These are phyloP conservation scores for Drosophila punjabiensis DNA, from an alignment of 1,140 invertebrate species.

Conservation along the genomic window DNA sequence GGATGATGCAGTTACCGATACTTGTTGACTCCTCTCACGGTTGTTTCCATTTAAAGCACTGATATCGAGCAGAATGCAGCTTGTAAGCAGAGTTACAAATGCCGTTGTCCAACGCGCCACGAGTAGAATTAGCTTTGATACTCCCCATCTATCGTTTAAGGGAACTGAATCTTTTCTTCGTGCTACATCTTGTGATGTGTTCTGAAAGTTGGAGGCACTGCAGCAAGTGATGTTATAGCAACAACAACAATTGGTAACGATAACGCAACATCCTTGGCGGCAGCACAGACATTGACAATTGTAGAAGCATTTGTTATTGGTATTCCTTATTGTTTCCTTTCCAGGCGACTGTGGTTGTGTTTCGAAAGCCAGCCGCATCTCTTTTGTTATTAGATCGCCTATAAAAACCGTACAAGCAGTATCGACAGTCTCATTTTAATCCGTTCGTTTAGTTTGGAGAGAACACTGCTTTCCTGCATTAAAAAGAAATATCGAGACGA, in stretches of 20 bases:
- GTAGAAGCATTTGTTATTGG: slow-evolving; percentile 53
- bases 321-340: slow-evolving; percentile 5
- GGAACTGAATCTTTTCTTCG: slow-evolving; percentile 13
- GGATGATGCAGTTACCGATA: slow-evolving; percentile 12
- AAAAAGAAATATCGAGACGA: background rate
- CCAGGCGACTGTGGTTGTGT: background rate
- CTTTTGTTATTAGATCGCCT: slow-evolving; percentile 2
- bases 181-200: background rate
- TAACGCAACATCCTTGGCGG: slow-evolving; percentile 67
- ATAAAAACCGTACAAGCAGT: background rate
- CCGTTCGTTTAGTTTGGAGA: background rate
- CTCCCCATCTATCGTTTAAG: background rate
- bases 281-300: slow-evolving; percentile 71
- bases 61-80: slow-evolving; percentile 45
- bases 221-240: slow-evolving; percentile 46
- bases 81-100: slow-evolving; percentile 43
- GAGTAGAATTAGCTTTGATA: slow-evolving; percentile 37
- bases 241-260: slow-evolving; percentile 52
- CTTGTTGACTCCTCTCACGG: slow-evolving; percentile 9
- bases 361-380: slow-evolving; percentile 45
- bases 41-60: slow-evolving; percentile 1
- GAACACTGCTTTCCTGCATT: background rate
- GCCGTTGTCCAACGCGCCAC: slow-evolving; percentile 45
- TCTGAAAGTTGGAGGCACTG: slow-evolving; percentile 7
- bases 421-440: background rate